Conservation (phyloP, 2,797 vertebrate species). For the Macropodus opercularis region DNA sequence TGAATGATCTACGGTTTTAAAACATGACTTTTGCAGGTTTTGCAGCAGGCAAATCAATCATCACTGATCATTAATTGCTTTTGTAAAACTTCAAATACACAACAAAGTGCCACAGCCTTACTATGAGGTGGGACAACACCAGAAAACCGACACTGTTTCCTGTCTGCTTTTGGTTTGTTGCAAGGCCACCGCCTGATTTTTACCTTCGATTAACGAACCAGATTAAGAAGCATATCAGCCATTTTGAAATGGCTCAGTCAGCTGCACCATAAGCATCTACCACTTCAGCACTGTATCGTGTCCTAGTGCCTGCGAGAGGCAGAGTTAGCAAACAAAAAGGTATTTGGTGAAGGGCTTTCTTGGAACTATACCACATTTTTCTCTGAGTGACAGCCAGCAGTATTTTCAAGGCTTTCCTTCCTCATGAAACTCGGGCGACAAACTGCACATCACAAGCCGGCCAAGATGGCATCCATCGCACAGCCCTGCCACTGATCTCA, state of each 20-base stretch:
- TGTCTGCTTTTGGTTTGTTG: no score
- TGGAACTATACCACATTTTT: slow-evolving; percentile 67
- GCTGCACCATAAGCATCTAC: slow-evolving; percentile 6
- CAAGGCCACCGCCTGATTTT: no score
- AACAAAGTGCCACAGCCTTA: no score
- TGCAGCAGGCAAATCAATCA: neutral
- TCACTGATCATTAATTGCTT: no score
- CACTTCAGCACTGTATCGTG: slow-evolving; percentile 12
- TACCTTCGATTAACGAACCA: neutral
- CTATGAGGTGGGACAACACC: no score
- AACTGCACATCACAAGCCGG: slow-evolving; percentile 80
- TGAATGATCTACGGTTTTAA: neutral
- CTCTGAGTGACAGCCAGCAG: slow-evolving; percentile 79
- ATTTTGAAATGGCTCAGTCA: neutral
- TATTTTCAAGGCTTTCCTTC: slow-evolving; percentile 79
- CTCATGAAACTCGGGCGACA: slow-evolving; percentile 72
- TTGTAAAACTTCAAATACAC: neutral
- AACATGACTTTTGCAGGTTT: neutral
- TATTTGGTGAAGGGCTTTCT: slow-evolving; percentile 54
- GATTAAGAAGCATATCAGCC: neutral
- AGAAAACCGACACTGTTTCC: no score
- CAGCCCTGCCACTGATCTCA: slow-evolving; percentile 78
- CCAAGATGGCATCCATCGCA: slow-evolving; percentile 80
- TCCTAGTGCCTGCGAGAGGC: slow-evolving; percentile 38
- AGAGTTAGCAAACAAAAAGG: slow-evolving; percentile 61